Conservation (phyloP, 2,888 invertebrate species). For the Cyrtodaria siliqua region DNA sequence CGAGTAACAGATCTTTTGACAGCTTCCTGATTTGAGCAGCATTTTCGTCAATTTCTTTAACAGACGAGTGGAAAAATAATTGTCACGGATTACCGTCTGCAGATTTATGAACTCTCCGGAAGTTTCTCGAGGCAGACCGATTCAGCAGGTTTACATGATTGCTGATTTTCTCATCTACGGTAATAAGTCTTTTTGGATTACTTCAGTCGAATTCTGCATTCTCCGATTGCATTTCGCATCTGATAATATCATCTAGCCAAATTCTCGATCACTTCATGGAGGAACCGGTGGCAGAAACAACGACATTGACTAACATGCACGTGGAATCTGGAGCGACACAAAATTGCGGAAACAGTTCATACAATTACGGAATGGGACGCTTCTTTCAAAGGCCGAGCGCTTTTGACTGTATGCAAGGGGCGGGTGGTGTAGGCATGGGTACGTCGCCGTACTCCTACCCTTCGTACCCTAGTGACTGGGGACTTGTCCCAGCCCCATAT, state of each 20-base stretch:
- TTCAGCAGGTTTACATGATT: constrained; percentile 25
- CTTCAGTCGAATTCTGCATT: constrained; percentile 27
- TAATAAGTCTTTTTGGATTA: constrained; percentile 50
- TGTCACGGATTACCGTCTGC: constrained; percentile 50
- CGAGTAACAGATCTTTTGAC: constrained; percentile 57
- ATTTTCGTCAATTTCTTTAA: constrained; percentile 60
- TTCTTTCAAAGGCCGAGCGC: constrained; percentile 74
- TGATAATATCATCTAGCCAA: constrained; percentile 49
- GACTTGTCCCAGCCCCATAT: constrained; percentile 64
- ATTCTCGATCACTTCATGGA: constrained; percentile 42
- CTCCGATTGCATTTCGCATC: constrained; percentile 21
- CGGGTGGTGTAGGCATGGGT: constrained; percentile 66
- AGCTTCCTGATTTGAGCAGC: constrained; percentile 47
- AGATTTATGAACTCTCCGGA: constrained; percentile 55
- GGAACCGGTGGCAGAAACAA: constrained; percentile 52
- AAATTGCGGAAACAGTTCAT: constrained; percentile 51
- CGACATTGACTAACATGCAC: constrained; percentile 56
- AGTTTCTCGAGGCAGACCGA: constrained; percentile 32
- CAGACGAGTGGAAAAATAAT: constrained; percentile 63
- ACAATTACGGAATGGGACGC: constrained; percentile 72
- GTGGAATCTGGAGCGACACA: constrained; percentile 54
- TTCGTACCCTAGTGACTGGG: constrained; percentile 66
- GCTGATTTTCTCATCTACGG: constrained; percentile 63
- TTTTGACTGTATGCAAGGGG: constrained; percentile 76
- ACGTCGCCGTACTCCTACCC: constrained; percentile 66